phyloP scores from a whole-genome alignment of 2,888 invertebrate species.

The Crocallis elinguaria region DNA sequence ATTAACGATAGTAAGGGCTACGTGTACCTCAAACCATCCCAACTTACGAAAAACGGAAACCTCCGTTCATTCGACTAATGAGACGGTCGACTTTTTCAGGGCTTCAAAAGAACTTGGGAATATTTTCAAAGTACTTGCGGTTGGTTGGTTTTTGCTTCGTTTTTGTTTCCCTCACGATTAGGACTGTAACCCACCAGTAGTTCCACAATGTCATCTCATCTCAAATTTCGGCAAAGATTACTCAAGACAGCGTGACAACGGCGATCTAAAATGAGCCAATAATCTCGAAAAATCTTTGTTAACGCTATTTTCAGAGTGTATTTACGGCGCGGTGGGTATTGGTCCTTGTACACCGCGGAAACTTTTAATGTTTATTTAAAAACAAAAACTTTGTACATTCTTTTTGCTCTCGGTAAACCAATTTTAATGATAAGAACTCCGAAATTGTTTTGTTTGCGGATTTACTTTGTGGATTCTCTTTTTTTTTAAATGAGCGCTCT shows the following conservation, averaged over 20 bases:
- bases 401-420: conserved; percentile 31
- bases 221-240: no score
- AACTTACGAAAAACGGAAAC: conserved; percentile 54
- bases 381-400: conserved; percentile 36
- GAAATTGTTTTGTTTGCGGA: conserved; percentile 20
- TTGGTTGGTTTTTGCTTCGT: conserved; percentile 34
- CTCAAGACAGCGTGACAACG: no score
- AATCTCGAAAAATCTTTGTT: no score
- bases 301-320: not conserved
- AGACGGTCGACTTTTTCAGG: conserved; percentile 61
- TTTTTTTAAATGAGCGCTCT: not conserved
- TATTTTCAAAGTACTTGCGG: conserved; percentile 52
- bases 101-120: conserved; percentile 49
- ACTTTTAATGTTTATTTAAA: conserved; percentile 38
- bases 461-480: conserved; percentile 24
- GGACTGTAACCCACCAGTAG: not conserved
- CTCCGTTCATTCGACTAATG: conserved; percentile 63
- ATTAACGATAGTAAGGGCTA: conserved; percentile 24
- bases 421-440: conserved; percentile 34
- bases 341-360: conserved; percentile 20
- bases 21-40: conserved; percentile 38
- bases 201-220: not conserved
- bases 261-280: no score
- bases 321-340: not conserved
- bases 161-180: conserved; percentile 32